These are phyloP conservation scores for Cetonia aurata DNA, from an alignment of 2,888 invertebrate species.

Conservation along the genomic window DNA sequence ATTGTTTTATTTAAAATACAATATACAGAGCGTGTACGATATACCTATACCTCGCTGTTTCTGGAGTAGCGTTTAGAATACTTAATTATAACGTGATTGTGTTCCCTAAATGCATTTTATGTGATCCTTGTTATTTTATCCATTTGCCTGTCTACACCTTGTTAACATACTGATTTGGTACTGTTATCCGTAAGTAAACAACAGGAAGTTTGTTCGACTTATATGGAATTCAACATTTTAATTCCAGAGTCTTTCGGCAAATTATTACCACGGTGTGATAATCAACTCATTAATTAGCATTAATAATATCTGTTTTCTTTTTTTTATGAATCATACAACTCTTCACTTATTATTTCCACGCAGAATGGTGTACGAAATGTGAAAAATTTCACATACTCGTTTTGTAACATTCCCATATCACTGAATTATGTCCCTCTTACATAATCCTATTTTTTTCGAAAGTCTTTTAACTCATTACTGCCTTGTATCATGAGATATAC, in stretches of 20 bases:
- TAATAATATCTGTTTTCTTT: no score
- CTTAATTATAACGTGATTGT: conserved; percentile 28
- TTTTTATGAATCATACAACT: no score
- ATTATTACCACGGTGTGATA: no score
- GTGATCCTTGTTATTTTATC: not conserved
- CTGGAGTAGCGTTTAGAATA: conserved; percentile 17
- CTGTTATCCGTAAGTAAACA: not conserved
- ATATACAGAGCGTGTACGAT: conserved; percentile 19
- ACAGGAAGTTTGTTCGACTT: conserved; percentile 1
- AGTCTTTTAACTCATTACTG: conserved; percentile 30
- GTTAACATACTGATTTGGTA: conserved; percentile 14
- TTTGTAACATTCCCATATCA: conserved; percentile 34
- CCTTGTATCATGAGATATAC: not conserved
- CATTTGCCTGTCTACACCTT: not conserved
- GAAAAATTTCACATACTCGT: conserved; percentile 27
- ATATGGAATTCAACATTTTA: no score
- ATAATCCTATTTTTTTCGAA: conserved; percentile 33
- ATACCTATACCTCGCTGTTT: conserved; percentile 17
- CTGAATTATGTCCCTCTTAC: conserved; percentile 25
- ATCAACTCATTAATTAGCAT: no score
- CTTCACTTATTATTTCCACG: no score
- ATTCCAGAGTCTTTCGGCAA: no score
- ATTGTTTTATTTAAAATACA: conserved; percentile 33
- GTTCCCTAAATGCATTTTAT: conserved; percentile 7
- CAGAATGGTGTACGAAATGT: not conserved